Percentiles rank a stretch among this genome's conserved stretches.
Evolutionary conservation across 2,888 invertebrate genomes (phyloP).

Genomic region (Acanthococcus lagerstroemiae): DNA sequence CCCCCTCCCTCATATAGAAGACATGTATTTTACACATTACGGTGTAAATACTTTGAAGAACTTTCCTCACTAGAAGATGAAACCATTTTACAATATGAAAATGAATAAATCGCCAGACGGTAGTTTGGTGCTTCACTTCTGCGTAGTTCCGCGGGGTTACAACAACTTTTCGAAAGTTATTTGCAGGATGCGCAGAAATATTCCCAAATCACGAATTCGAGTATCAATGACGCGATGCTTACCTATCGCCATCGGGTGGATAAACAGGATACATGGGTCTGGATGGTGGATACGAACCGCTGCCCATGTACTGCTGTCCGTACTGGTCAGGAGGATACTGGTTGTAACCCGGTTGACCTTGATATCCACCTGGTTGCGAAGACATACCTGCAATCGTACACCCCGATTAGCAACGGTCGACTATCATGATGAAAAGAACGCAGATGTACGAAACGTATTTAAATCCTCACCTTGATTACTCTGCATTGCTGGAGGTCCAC

Average conservation of each 20-base stretch:
- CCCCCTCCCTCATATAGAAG: no score
- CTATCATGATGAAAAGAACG: not conserved
- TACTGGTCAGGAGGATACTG: conserved; percentile 46
- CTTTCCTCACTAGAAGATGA: no score
- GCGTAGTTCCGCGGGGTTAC: no score
- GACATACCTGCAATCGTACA: conserved; percentile 9
- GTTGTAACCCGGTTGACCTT: conserved; percentile 42
- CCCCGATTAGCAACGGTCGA: not conserved
- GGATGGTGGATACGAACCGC: conserved; percentile 21
- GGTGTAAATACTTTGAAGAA: no score
- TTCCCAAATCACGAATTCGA: no score
- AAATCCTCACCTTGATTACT: conserved; percentile 22
- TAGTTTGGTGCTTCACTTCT: no score
- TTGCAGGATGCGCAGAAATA: no score
- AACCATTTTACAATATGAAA: no score
- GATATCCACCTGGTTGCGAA: conserved; percentile 40
- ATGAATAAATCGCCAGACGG: no score
- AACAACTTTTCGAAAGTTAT: no score
- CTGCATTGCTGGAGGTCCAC: conserved; percentile 47
- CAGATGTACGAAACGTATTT: not conserved
- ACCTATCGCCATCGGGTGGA: conserved; percentile 37
- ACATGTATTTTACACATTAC: no score
- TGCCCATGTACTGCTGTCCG: conserved; percentile 44
- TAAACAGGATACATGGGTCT: conserved; percentile 32
- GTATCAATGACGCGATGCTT: no score